Evolutionary conservation across 2,113 vertebrate genomes (phyloP).

Genomic region (Ondatra zibethicus): DNA sequence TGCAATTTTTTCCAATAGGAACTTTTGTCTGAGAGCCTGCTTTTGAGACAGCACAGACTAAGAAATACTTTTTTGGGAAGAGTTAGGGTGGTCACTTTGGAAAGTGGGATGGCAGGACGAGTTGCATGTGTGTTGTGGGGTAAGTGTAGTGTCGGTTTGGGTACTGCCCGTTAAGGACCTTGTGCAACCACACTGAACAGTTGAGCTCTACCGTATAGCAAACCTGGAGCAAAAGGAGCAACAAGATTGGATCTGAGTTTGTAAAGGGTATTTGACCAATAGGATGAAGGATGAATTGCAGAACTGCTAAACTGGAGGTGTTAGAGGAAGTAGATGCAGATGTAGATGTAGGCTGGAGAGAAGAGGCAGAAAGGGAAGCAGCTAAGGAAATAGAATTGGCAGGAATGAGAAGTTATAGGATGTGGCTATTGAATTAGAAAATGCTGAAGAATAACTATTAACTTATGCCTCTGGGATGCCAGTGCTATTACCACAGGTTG

Average conservation of each 20-base stretch:
- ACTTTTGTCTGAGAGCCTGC: neutral
- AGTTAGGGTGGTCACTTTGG: neutral
- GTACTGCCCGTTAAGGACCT: neutral
- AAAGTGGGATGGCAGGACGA: neutral
- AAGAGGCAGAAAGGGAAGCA: too few species aligned
- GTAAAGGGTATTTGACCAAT: neutral
- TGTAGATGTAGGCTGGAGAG: neutral
- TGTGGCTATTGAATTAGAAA: neutral
- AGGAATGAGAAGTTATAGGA: neutral
- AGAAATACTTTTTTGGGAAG: neutral
- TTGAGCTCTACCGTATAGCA: neutral
- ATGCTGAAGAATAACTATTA: neutral
- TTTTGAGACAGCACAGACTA: conserved; percentile 12
- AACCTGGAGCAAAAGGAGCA: neutral
- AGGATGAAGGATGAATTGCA: neutral
- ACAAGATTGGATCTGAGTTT: neutral
- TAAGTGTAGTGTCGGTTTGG: neutral
- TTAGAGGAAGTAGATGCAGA: neutral
- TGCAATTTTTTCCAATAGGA: neutral
- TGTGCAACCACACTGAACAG: neutral
- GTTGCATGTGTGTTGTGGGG: neutral
- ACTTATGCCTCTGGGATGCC: neutral
- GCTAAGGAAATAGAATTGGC: neutral
- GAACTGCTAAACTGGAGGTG: neutral
- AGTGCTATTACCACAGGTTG: neutral